Conservation (phyloP, 2,888 invertebrate species). For the Pyralis farinalis region DNA sequence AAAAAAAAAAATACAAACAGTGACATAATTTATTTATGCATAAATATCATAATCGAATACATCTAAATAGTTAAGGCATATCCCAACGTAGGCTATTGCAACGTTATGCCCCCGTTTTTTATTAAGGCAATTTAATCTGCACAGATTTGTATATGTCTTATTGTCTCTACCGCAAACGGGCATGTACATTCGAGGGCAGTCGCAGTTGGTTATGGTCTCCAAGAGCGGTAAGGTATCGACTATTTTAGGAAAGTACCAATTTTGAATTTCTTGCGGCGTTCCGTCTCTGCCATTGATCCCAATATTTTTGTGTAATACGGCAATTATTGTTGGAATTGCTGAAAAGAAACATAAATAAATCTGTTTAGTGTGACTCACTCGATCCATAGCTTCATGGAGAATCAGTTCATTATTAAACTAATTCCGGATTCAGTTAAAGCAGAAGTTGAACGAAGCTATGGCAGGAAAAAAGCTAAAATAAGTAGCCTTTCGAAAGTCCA, state of each 20-base stretch:
- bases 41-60: slow-evolving; percentile 13
- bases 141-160: slow-evolving; percentile 36
- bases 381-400: too few species aligned
- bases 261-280: neutral
- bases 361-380: too few species aligned
- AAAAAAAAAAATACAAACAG: too few species aligned
- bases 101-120: slow-evolving; percentile 6
- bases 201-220: slow-evolving; percentile 25
- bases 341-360: too few species aligned
- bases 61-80: slow-evolving; percentile 21
- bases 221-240: slow-evolving; percentile 14
- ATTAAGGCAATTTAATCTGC: slow-evolving; percentile 31
- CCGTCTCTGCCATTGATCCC: slow-evolving; percentile 1
- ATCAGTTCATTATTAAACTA: too few species aligned
- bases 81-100: slow-evolving; percentile 20
- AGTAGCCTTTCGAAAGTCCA: too few species aligned
- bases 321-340: too few species aligned
- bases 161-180: slow-evolving; percentile 44
- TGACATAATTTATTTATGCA: neutral
- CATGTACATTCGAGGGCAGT: slow-evolving; percentile 46
- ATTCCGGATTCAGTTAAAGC: too few species aligned
- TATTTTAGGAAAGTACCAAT: slow-evolving; percentile 11
- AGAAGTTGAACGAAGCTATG: too few species aligned
- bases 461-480: too few species aligned
- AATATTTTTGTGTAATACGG: too few species aligned